phyloP scores from a whole-genome alignment of 2,113 vertebrate genomes.

The Boleophthalmus pectinirostris region DNA sequence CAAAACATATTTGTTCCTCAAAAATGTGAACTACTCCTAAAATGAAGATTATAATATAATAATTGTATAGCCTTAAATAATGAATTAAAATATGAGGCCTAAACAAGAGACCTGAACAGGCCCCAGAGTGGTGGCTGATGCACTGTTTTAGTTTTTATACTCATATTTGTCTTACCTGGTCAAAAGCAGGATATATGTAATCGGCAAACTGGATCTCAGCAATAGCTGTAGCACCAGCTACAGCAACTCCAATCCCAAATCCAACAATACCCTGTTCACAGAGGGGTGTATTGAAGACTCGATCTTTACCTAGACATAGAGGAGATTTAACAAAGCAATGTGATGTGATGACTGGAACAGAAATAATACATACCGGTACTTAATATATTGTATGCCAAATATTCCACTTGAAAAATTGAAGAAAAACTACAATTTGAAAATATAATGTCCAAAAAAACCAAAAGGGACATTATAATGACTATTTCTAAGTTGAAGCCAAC shows the following conservation, averaged over 20 bases:
- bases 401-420: conserved; percentile 9
- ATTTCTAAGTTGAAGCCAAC: conserved; percentile 28
- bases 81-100: background rate
- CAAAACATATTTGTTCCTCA: too few species aligned
- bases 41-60: too few species aligned
- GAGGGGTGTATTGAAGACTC: conserved; percentile 97
- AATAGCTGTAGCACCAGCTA: conserved; percentile 91
- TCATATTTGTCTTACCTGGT: conserved; percentile 83
- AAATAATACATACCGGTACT: background rate
- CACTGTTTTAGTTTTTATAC: background rate
- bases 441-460: conserved; percentile 42
- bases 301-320: conserved; percentile 86
- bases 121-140: background rate
- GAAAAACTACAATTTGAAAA: conserved; percentile 21
- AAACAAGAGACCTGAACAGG: background rate
- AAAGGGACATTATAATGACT: conserved; percentile 36
- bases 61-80: too few species aligned
- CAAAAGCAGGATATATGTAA: conserved; percentile 98
- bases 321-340: background rate
- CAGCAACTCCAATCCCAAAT: conserved; percentile 93
- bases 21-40: too few species aligned
- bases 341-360: background rate
- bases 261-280: conserved; percentile 99
- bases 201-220: conserved; percentile 99
- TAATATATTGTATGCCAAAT: background rate